A percentile compares a stretch with the other conserved stretches of the same genome.
phyloP scores from a whole-genome alignment of 2,113 vertebrate genomes.

The Typhlomys cinereus region DNA sequence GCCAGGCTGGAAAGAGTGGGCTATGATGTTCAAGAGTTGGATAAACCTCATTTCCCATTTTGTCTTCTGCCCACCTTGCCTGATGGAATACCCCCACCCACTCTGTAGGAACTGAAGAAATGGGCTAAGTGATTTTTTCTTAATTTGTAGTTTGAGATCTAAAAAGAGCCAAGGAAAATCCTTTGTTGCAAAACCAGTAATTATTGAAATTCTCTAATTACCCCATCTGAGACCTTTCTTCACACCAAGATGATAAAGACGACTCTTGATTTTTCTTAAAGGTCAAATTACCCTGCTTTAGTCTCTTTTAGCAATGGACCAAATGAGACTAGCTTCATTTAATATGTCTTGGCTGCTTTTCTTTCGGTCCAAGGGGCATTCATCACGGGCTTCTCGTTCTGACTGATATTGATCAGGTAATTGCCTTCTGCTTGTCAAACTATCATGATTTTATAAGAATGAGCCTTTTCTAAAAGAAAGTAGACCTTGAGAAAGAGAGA shows the following conservation, averaged over 20 bases:
- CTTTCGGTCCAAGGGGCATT: conserved; percentile 76
- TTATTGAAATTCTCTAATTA: conserved; percentile 76
- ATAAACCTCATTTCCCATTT: not conserved
- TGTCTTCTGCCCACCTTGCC: not conserved
- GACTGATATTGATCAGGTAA: conserved; percentile 81
- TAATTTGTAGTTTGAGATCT: conserved; percentile 57
- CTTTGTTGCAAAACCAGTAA: conserved; percentile 65
- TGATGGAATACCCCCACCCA: not conserved
- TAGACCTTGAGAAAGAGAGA: conserved; percentile 19
- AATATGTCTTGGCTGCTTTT: conserved; percentile 77
- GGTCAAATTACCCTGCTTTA: conserved; percentile 74
- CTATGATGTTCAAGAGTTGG: conserved; percentile 26
- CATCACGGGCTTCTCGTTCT: conserved; percentile 78
- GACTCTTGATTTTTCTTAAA: conserved; percentile 63
- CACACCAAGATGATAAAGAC: conserved; percentile 36
- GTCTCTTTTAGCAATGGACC: conserved; percentile 71
- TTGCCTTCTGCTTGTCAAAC: conserved; percentile 78
- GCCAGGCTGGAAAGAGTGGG: conserved; percentile 49
- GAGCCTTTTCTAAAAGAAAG: conserved; percentile 75
- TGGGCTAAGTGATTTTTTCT: conserved; percentile 18
- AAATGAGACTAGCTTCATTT: conserved; percentile 78
- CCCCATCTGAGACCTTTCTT: conserved; percentile 64
- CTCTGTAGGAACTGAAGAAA: conserved; percentile 26
- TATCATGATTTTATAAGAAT: conserved; percentile 80
- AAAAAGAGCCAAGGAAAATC: conserved; percentile 59